Base-by-base conservation (phyloP, 2,113 vertebrate species). In the Hyla sarda region DNA sequence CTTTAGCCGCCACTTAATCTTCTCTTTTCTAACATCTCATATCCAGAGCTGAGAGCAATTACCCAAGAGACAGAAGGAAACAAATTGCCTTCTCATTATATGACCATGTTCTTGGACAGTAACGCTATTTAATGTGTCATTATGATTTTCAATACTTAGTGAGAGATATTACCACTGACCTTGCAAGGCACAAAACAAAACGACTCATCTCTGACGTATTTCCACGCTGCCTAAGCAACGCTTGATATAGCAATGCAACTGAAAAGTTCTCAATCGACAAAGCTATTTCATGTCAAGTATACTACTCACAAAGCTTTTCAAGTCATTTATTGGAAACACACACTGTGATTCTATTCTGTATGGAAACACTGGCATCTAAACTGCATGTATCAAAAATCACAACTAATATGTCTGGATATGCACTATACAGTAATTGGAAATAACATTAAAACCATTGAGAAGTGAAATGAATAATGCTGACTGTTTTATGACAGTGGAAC, bases 71-170 rank as follows among this genome's bases (percentile, higher is more conserved):
- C n/a, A 13, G 37, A 80, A 62, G 7, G 13, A 80, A 80, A 80
- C 77, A 58, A 80, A 80, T 56, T 41, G 32, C 28, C 56, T 79
- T 79, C 19, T 30, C 3, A 45, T 80, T 80, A 80, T 60, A 17
- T 23, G 56, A 60, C 56, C 0, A 45, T 60, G 34, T 62, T 80
- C 54, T 80, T 60, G 34, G 34, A 45, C 58, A 41, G n/a, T 41
- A 80, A 80, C 25, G 77, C 54, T 80, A 60, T 80, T 58, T 62
- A 80, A 80, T 62, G 21, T 58, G 77, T 62, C 54, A 62, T 60
- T 80, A 60, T 41, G 34, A 56, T 60, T 62, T 80, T 80, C 54
- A 62, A 60, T 60, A 60, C 77, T 45, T 62, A 45, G 37, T 25
- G 54, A 34, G 77, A 78, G 32, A 80, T 58, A 60, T 62, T 34